Percentiles rank a stretch among this genome's conserved stretches.
Evolutionary conservation across 1,140 invertebrate species (phyloP).

Genomic region (Tyrophagus putrescentiae): DNA sequence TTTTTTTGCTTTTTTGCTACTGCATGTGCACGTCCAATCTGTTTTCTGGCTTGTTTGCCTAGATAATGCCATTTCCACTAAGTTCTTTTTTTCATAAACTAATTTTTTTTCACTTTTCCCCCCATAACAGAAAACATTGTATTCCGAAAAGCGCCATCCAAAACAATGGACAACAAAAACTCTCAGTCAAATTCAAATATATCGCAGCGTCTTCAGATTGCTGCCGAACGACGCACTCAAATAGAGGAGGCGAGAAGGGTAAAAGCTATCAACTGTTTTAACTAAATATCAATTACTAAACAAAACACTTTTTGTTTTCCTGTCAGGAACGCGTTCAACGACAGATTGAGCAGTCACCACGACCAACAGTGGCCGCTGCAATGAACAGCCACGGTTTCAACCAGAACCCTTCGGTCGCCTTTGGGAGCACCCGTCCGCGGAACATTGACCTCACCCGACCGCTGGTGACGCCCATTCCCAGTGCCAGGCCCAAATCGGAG

Average conservation of each 20-base stretch:
- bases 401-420: background rate
- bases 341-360: background rate
- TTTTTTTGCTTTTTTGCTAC: too few relatives aligned
- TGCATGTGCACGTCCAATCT: too few relatives aligned
- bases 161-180: too few relatives aligned
- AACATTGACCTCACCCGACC: constrained; percentile 11
- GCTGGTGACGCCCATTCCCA: background rate
- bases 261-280: background rate
- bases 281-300: background rate
- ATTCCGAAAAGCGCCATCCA: too few relatives aligned
- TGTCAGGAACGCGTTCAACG: background rate
- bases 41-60: too few relatives aligned
- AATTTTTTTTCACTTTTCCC: too few relatives aligned
- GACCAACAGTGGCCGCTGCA: background rate
- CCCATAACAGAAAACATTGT: too few relatives aligned
- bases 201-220: constrained; percentile 1
- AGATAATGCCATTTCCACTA: too few relatives aligned
- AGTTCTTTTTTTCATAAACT: too few relatives aligned
- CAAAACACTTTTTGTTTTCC: background rate
- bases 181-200: constrained; percentile 4
- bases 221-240: constrained; percentile 2
- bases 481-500: constrained; percentile 2
- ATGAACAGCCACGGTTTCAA: background rate
- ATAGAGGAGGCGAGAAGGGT: constrained; percentile 9
- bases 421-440: constrained; percentile 10